Percentiles rank a stretch among this genome's conserved stretches.
phyloP scores from a whole-genome alignment of 1,140 invertebrate genomes.

The Drosophila tristis region DNA sequence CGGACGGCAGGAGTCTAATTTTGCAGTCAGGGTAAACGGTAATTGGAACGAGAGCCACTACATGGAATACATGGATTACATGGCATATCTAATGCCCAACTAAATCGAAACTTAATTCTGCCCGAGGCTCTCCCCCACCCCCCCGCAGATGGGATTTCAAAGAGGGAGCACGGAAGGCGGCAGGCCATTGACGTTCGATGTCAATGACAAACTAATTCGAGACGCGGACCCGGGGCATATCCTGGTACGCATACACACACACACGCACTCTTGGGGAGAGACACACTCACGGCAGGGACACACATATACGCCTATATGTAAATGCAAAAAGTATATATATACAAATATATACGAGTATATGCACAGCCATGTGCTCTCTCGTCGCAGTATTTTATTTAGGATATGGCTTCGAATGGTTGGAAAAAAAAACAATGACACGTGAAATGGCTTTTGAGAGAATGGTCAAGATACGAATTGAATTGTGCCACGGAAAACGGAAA shows the following conservation, averaged over 20 bases:
- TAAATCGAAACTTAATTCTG: slow-evolving; percentile 37
- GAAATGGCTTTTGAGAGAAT: slow-evolving; percentile 82
- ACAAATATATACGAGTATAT: neutral
- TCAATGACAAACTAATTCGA: slow-evolving; percentile 37
- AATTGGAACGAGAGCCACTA: slow-evolving; percentile 9
- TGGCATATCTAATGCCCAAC: slow-evolving; percentile 16
- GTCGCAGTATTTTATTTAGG: slow-evolving; percentile 80
- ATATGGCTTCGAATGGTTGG: slow-evolving; percentile 77
- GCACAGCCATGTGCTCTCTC: slow-evolving; percentile 61
- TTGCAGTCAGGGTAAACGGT: slow-evolving; percentile 19
- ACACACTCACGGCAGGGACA: neutral
- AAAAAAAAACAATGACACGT: slow-evolving; percentile 81
- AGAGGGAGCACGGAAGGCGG: too few species aligned
- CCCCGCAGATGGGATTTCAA: neutral
- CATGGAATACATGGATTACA: slow-evolving; percentile 4
- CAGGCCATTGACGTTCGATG: slow-evolving; percentile 6
- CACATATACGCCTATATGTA: slow-evolving; percentile 53
- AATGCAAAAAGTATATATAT: slow-evolving; percentile 17
- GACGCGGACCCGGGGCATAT: neutral
- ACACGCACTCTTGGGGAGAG: neutral
- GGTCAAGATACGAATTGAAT: slow-evolving; percentile 64
- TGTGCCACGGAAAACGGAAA: slow-evolving; percentile 40
- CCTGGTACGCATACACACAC: slow-evolving; percentile 9
- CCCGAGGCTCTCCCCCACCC: slow-evolving; percentile 8
- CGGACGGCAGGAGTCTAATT: slow-evolving; percentile 42